Base-by-base conservation (phyloP, 2,797 vertebrate genomes). In the Florisuga fusca region DNA sequence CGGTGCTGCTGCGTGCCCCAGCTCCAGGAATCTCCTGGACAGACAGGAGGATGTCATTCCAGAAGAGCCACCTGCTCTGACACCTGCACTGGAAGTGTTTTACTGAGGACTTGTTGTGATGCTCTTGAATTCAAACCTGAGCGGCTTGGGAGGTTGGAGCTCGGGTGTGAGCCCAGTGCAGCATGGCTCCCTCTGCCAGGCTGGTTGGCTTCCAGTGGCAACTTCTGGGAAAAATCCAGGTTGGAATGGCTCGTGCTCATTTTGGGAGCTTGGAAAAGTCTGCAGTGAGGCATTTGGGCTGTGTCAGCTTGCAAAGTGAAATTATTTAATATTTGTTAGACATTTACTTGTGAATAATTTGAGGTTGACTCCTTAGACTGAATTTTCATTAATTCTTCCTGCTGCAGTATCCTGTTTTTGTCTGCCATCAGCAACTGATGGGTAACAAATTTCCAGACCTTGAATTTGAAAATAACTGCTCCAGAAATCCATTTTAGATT, bases 181-280 rank as follows among this genome's bases (percentile, higher is more conserved):
- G 43, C 0, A 0, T 1, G 0, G 55, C 55, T 76, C 34, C 7
- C 50, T 88, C 55, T 93, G 91, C 71, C 88, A 88, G 85, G 46
- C 57, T 91, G 80, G 31, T 76, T 93, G 83, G 63, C 67, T 89
- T 89, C 74, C 83, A 63, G 58, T 48, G 76, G 94, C 66, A 81
- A 41, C 74, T 95, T 74, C 78, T 50, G 77, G 57, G 71, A 73
- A 61, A 13, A 87, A 88, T 69, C n/a, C 76, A 92, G 93, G 83
- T 95, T 94, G 54, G 76, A 88, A 81, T 51, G 34, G 41, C 38
- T 89, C 0, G 1, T 3, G 3, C 21, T 91, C 54, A 29, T 84
- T 84, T 14, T 45, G 19, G 55, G 80, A 51, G 48, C 77, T 95
- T 84, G 80, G 55, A 38, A 67, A 79, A 87, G 41, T 76, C 43